A percentile compares a stretch with the other conserved stretches of the same genome.
Evolutionary conservation across 2,113 vertebrate species (phyloP).

Genomic region (Formicarius rufipectus): DNA sequence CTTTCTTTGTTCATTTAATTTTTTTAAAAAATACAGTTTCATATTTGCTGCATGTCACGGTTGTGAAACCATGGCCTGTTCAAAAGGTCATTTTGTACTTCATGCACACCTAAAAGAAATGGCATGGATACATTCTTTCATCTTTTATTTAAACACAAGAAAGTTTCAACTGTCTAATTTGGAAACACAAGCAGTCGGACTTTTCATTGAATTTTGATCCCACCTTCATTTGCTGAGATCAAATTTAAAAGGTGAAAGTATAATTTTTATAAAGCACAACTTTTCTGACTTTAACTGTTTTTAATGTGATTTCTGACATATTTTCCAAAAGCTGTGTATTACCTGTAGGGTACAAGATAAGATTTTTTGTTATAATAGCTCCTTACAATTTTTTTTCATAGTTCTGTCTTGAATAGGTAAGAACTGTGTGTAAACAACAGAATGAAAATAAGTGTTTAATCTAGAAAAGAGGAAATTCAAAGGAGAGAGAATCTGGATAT

Average conservation of each 20-base stretch:
- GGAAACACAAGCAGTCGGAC: neutral
- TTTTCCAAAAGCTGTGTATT: neutral
- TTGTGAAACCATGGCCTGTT: neutral
- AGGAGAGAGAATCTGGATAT: neutral
- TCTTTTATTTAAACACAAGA: neutral
- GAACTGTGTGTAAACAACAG: neutral
- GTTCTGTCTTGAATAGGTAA: neutral
- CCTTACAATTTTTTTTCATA: neutral
- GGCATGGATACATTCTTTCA: neutral
- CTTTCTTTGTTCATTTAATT: neutral
- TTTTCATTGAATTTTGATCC: neutral
- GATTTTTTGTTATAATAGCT: neutral
- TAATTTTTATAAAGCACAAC: neutral
- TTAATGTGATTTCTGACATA: neutral
- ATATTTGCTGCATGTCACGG: neutral
- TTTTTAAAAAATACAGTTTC: neutral
- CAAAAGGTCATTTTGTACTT: conserved; percentile 1
- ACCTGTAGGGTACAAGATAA: neutral
- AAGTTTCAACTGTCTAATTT: neutral
- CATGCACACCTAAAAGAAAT: neutral
- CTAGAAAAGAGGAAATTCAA: neutral
- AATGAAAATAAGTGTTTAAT: neutral
- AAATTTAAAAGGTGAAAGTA: neutral
- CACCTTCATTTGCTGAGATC: neutral
- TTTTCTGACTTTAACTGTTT: neutral